A percentile compares a stretch with the other conserved stretches of the same genome.
phyloP scores from a whole-genome alignment of 2,888 invertebrate species.

The Hypolimnas misippus region DNA sequence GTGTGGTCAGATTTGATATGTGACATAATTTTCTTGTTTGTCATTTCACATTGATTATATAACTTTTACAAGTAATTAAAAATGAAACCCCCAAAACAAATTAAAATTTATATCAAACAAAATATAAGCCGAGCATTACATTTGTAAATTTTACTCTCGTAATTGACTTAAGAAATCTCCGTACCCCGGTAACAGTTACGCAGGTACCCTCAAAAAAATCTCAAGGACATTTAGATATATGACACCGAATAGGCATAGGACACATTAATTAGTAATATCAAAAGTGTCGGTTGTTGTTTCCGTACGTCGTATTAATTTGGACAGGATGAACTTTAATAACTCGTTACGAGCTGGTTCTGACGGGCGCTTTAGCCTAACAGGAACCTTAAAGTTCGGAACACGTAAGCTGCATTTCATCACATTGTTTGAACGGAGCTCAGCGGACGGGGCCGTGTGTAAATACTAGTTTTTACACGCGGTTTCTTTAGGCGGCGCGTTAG shows the following conservation, averaged over 20 bases:
- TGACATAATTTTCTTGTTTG: not conserved
- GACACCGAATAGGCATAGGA: not conserved
- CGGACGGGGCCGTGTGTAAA: conserved; percentile 19
- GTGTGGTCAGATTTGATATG: conserved; percentile 10
- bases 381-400: conserved; percentile 11
- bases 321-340: not conserved
- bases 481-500: too few species aligned
- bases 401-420: conserved; percentile 28
- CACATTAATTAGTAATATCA: not conserved
- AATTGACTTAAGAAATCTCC: too few species aligned
- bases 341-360: conserved; percentile 7
- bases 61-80: too few species aligned
- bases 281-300: not conserved
- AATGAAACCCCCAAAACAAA: too few species aligned
- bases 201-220: too few species aligned
- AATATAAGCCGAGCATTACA: too few species aligned
- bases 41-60: not conserved
- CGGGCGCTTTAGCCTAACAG: conserved; percentile 11
- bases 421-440: conserved; percentile 1
- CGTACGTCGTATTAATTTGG: conserved; percentile 6
- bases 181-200: too few species aligned
- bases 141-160: too few species aligned
- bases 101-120: too few species aligned
- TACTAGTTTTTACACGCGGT: too few species aligned
- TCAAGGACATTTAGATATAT: too few species aligned